A percentile compares a stretch with the other conserved stretches of the same genome.
phyloP scores from a whole-genome alignment of 2,888 invertebrate species.

The Isoperla grammatica region DNA sequence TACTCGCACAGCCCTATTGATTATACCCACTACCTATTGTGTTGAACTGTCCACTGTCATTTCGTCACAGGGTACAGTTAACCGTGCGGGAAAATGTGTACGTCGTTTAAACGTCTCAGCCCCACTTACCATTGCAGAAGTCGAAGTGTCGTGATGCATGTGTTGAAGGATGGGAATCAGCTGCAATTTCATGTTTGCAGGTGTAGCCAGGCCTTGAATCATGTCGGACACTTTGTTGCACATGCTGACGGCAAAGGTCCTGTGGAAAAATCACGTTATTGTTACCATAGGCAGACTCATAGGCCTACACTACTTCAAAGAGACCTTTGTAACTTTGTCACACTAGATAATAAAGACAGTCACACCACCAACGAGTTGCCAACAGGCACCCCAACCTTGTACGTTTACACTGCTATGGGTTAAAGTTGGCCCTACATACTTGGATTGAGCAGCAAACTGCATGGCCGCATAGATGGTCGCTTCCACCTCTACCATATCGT shows the following conservation, averaged over 20 bases:
- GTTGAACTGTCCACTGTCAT: too few species aligned
- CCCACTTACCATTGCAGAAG: conserved; percentile 72
- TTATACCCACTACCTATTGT: too few species aligned
- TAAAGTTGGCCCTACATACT: too few species aligned
- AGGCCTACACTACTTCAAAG: too few species aligned
- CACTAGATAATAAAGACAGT: too few species aligned
- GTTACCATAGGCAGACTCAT: not conserved
- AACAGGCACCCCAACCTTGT: too few species aligned
- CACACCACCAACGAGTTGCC: too few species aligned
- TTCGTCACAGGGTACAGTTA: too few species aligned
- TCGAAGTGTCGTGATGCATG: conserved; percentile 81
- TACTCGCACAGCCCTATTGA: too few species aligned
- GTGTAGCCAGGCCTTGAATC: conserved; percentile 89
- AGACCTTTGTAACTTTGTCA: not conserved
- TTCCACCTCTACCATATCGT: conserved; percentile 92
- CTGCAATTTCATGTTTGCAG: conserved; percentile 84
- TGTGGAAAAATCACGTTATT: conserved; percentile 41
- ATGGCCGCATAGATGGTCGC: conserved; percentile 94
- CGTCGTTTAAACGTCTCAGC: too few species aligned
- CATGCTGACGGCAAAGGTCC: conserved; percentile 93
- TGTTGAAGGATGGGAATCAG: conserved; percentile 87
- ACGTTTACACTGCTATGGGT: too few species aligned
- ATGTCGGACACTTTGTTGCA: conserved; percentile 92
- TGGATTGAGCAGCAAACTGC: conserved; percentile 91
- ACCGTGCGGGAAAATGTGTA: too few species aligned